phyloP scores from a whole-genome alignment of 2,797 vertebrate genomes.

The Arctocebus calabarensis region DNA sequence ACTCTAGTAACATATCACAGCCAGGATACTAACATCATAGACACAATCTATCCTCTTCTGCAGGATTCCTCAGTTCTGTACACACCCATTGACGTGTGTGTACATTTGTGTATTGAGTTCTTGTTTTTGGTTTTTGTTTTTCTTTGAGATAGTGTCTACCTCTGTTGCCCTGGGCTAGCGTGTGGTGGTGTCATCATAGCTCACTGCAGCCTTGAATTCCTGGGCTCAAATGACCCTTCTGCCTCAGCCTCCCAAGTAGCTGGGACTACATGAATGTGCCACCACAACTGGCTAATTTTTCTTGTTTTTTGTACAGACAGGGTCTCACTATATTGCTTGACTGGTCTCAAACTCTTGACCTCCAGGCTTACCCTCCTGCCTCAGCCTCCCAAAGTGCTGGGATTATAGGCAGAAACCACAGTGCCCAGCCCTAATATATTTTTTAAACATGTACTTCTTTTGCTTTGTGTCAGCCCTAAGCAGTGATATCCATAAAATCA shows the following conservation, averaged over 20 bases:
- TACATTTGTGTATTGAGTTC: background rate
- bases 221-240: background rate
- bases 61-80: background rate
- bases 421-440: background rate
- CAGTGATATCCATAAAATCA: background rate
- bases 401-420: background rate
- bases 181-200: accelerated
- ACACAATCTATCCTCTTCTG: background rate
- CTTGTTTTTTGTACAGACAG: background rate
- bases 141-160: background rate
- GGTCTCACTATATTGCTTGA: background rate
- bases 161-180: background rate
- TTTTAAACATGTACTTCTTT: background rate
- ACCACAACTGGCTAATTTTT: background rate
- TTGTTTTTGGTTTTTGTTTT: background rate
- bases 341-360: background rate
- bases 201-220: background rate
- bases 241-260: background rate
- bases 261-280: background rate
- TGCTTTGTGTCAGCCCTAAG: background rate
- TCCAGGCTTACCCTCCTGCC: background rate
- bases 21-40: background rate
- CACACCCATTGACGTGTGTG: too few species aligned
- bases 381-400: background rate
- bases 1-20: background rate